Conservation (phyloP, 2,797 vertebrate genomes). For the Gambelia wislizenii region DNA sequence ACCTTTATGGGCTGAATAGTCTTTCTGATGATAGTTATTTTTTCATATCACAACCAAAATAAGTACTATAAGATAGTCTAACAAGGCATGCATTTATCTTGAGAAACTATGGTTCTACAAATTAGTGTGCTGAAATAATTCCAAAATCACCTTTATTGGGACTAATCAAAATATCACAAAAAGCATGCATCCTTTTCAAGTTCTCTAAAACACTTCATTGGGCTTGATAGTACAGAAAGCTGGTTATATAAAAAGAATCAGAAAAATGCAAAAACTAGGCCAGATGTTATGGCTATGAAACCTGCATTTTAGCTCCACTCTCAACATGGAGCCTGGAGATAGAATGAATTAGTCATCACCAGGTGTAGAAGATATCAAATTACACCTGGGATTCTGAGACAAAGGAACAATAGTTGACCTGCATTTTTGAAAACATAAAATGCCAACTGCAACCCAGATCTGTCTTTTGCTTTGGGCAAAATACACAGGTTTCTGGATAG, state of each 20-base stretch:
- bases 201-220: neutral
- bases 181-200: neutral
- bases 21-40: constrained; percentile 38
- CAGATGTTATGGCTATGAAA: neutral
- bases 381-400: neutral
- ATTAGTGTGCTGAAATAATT: constrained; percentile 49
- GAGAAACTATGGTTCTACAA: constrained; percentile 41
- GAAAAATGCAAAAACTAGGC: neutral
- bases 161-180: neutral
- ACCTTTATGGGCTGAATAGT: constrained; percentile 38
- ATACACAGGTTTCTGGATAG: neutral
- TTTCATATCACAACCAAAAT: constrained; percentile 44
- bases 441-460: neutral
- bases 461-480: neutral
- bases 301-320: neutral
- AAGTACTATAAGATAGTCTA: constrained; percentile 29
- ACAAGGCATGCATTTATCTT: constrained; percentile 51
- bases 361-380: neutral
- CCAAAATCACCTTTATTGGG: neutral
- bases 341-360: neutral
- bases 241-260: neutral
- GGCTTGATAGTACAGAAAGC: neutral
- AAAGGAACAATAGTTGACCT: neutral
- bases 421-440: neutral
- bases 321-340: neutral